Evolutionary conservation across 2,113 vertebrate species (phyloP).

Genomic region (Sakesphorus luctuosus): DNA sequence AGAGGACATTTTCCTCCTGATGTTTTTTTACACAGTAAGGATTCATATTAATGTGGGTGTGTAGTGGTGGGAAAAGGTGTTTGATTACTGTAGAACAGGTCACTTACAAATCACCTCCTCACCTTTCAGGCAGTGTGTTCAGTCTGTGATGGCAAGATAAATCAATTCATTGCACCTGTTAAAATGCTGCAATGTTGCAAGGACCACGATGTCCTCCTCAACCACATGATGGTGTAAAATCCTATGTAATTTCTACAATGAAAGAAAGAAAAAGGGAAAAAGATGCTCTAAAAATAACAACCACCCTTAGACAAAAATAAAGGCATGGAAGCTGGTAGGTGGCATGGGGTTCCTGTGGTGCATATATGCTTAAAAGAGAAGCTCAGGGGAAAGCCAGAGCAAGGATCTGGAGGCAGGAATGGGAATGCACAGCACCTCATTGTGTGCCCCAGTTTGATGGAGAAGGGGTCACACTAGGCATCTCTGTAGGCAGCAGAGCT

Average conservation of each 20-base stretch:
- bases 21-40: neutral
- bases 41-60: neutral
- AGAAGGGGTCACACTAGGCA: neutral
- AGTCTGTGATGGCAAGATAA: neutral
- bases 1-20: neutral
- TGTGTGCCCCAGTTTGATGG: rapidly evolving
- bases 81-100: neutral
- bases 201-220: rapidly evolving
- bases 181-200: neutral
- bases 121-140: neutral
- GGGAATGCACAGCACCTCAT: neutral
- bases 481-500: neutral
- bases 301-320: neutral
- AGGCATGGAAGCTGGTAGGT: neutral
- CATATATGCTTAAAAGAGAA: neutral
- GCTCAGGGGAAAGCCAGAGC: neutral
- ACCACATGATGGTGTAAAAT: neutral
- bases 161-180: neutral
- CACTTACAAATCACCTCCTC: neutral
- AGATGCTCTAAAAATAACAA: neutral
- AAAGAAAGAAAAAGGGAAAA: neutral
- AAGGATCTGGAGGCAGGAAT: neutral
- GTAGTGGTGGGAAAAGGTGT: neutral
- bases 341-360: neutral
- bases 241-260: neutral